Base-by-base conservation (phyloP, 2,888 invertebrate genomes). In the Scelioninae gen. 2 region DNA sequence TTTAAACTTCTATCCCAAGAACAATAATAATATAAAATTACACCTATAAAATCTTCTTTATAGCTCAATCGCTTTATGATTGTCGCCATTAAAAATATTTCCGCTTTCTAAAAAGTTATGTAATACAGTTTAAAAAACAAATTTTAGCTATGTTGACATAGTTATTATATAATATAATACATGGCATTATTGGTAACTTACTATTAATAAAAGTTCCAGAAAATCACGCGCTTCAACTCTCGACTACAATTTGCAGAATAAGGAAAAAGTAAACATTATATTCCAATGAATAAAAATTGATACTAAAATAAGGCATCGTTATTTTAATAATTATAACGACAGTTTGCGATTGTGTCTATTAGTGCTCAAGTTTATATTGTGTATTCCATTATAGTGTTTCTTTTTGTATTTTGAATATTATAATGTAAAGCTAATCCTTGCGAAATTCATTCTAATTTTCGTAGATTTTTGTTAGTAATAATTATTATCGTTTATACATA, bases 401-500 rank as follows among this genome's bases (percentile, higher is more conserved):
- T 64, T 73, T 63, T 71, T 74, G 65, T 71, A 64, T 71, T 71
- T 71, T 71, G 65, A 65, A 64, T 73, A 73, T 69, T 73, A 65
- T 37, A 57, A n/a, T 61, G 52, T 69, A 68, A 60, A 46, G 50
- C 61, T 57, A 53, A 60, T 58, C 39, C 45, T 67, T 63, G 52
- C 53, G 64, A 64, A 19, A 45, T 61, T 69, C 63, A 41, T 28
- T 69, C 63, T 73, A 52, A 55, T 43, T 48, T 72, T 53, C 67
- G 16, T 63, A 2, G 19, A 58, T 18, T 48, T 22, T 25, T 67
- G 35, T 50, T 50, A 50, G 11, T 50, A 39, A 71, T 45, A 9
- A 71, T 67, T 33, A 73, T 72, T 74, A 60, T 68, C 74, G 45
- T 74, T 74, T 74, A 74, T 74, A 76, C 53, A 74, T 69, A 68